phyloP scores from a whole-genome alignment of 2,797 vertebrate species.

The Stomatorhinus walkeri region DNA sequence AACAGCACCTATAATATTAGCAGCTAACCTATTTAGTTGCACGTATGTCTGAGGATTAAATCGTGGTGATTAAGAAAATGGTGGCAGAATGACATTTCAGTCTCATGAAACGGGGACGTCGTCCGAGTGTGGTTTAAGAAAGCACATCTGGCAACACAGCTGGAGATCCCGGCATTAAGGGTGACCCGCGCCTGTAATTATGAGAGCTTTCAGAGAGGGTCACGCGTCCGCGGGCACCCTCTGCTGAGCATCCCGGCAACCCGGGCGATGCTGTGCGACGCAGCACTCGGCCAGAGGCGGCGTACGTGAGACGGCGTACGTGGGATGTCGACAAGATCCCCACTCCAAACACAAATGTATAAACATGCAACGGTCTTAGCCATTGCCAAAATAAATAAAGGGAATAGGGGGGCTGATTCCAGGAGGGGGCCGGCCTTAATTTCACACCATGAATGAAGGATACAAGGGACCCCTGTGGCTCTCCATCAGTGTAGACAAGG shows the following conservation, averaged over 20 bases:
- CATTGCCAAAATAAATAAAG: not conserved
- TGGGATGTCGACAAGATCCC: not conserved
- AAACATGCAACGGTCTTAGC: not conserved
- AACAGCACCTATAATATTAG: not conserved
- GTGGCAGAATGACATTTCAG: not conserved
- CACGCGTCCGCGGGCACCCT: not conserved
- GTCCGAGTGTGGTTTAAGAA: not conserved
- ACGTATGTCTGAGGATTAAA: not conserved
- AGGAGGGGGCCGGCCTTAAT: slow-evolving; percentile 18
- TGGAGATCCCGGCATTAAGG: slow-evolving; percentile 6
- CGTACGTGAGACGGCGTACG: not conserved
- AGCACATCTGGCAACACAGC: slow-evolving; percentile 12
- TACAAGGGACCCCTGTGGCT: slow-evolving; percentile 22
- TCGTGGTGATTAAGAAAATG: not conserved
- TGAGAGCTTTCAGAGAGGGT: slow-evolving; percentile 3
- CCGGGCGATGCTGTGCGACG: not conserved
- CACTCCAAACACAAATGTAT: slow-evolving; percentile 7
- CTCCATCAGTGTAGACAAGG: slow-evolving; percentile 12
- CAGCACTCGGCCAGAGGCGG: not conserved
- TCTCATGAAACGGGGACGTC: not conserved
- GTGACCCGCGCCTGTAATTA: slow-evolving; percentile 6
- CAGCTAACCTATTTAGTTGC: not conserved
- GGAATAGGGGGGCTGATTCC: not conserved
- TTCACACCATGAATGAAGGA: slow-evolving; percentile 15
- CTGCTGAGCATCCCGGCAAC: not conserved